Evolutionary conservation across 2,797 vertebrate species (phyloP).

Genomic region (Alcedo atthis): DNA sequence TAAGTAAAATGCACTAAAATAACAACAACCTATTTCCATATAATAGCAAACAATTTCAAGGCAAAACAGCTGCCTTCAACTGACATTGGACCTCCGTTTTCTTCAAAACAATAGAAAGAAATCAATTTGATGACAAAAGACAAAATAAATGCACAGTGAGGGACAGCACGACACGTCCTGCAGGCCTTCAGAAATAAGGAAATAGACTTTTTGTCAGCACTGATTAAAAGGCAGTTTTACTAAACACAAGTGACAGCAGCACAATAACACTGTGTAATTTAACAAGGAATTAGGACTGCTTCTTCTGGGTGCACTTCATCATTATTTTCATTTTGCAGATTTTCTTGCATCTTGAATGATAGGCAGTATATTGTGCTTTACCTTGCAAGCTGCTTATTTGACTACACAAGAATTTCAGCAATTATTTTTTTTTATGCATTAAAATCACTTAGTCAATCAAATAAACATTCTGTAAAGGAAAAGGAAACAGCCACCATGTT

Average conservation of each 20-base stretch:
- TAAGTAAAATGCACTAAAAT: conserved; percentile 29
- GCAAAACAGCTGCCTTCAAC: neutral
- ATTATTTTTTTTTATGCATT: neutral
- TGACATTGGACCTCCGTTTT: neutral
- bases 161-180: neutral
- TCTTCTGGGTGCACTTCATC: neutral
- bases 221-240: conserved; percentile 5
- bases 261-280: neutral
- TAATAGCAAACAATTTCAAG: conserved; percentile 18
- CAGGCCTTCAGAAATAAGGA: neutral
- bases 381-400: conserved; percentile 25
- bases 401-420: neutral
- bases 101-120: neutral
- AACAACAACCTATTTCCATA: conserved; percentile 1
- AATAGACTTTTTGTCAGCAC: neutral
- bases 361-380: conserved; percentile 1
- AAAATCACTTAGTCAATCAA: conserved; percentile 15
- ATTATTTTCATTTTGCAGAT: conserved; percentile 48
- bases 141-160: neutral
- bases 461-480: conserved; percentile 12
- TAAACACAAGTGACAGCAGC: neutral
- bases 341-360: conserved; percentile 17
- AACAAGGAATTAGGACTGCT: conserved; percentile 32
- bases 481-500: neutral
- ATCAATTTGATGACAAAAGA: neutral